A percentile compares a stretch with the other conserved stretches of the same genome.
These are phyloP conservation scores for Dolomedes plantarius DNA, from an alignment of 2,888 invertebrate species.

Conservation along the genomic window DNA sequence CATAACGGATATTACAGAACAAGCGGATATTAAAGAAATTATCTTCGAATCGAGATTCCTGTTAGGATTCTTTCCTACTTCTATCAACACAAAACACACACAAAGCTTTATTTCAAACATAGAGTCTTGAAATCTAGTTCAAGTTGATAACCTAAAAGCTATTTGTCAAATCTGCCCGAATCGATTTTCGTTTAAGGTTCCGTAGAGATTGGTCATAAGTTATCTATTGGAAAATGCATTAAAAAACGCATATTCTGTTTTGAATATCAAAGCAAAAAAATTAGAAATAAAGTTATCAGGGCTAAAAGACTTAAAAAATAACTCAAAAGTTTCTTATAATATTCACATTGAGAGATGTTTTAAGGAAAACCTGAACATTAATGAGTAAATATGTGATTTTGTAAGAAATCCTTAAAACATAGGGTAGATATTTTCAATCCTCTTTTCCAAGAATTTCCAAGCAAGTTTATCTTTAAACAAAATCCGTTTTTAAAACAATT, in stretches of 20 bases:
- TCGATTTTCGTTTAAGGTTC: conserved; percentile 8
- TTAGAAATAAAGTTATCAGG: no score
- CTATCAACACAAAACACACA: neutral
- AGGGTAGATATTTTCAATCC: no score
- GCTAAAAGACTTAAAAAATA: no score
- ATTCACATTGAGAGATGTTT: no score
- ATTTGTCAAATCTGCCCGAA: conserved; percentile 8
- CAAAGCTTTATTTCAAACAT: neutral
- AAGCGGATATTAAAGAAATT: neutral
- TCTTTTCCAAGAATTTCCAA: no score
- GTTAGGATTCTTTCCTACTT: neutral
- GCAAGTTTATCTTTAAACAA: no score
- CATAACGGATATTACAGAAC: no score
- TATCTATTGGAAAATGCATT: conserved; percentile 1
- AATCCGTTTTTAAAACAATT: no score
- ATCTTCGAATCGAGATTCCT: neutral
- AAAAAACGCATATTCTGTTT: neutral
- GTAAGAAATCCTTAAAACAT: no score
- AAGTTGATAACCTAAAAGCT: conserved; percentile 2
- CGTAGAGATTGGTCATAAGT: conserved; percentile 2
- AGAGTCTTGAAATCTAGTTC: neutral
- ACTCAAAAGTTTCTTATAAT: no score
- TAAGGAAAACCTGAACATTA: no score
- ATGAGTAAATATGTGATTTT: no score
- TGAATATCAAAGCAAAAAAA: neutral